Percentiles rank a stretch among this genome's conserved stretches.
Evolutionary conservation across 2,113 vertebrate species (phyloP).

Genomic region (Empidonax alnorum): DNA sequence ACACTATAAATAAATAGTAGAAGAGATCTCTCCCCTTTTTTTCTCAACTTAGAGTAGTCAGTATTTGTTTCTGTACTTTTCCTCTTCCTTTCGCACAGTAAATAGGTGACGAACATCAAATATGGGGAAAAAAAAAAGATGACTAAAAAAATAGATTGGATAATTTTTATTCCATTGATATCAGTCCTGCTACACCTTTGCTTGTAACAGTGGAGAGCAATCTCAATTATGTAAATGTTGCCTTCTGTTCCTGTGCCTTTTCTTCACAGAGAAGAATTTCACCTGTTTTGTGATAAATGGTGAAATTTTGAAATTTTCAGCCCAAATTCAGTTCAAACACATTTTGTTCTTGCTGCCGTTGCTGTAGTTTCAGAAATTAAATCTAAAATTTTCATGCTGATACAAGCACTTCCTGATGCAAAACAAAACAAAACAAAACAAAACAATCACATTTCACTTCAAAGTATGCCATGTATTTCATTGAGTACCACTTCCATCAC

Average conservation of each 20-base stretch:
- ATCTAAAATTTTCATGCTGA: neutral
- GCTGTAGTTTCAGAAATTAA: neutral
- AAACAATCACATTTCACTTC: neutral
- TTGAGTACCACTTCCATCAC: neutral
- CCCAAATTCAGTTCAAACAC: neutral
- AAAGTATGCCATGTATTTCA: neutral
- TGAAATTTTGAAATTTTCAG: neutral
- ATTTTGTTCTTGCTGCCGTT: neutral
- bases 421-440: neutral
- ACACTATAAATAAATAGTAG: neutral
- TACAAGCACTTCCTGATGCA: neutral
- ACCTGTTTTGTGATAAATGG: neutral
- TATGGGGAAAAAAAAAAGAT: rapidly evolving
- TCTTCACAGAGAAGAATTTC: neutral
- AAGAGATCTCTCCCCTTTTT: neutral
- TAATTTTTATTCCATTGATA: neutral
- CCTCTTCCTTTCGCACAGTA: neutral
- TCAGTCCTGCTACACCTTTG: neutral
- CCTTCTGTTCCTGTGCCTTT: neutral
- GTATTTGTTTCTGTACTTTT: neutral
- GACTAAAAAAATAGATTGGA: neutral
- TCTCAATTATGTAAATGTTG: neutral
- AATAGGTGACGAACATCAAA: neutral
- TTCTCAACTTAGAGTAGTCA: neutral
- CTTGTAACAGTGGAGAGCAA: neutral